Conservation (phyloP, 2,797 vertebrate species). For the Trematomus bernacchii region DNA sequence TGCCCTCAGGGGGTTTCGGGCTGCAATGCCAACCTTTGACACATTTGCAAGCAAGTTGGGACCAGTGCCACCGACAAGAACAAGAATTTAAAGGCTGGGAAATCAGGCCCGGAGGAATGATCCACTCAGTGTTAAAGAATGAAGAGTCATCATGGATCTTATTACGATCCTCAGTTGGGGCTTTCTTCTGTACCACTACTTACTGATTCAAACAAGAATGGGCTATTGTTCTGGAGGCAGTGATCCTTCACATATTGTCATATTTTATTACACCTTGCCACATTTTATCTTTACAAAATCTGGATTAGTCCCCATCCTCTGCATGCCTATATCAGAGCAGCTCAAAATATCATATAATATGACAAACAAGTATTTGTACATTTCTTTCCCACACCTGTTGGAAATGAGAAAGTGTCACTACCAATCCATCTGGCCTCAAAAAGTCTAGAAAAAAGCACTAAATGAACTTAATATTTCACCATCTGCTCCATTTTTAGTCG, state of each 20-base stretch:
- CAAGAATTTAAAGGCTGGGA: slow-evolving; percentile 55
- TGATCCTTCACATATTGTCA: slow-evolving; percentile 14
- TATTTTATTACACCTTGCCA: slow-evolving; percentile 6
- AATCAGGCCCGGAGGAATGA: slow-evolving; percentile 37
- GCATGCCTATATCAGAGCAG: neutral
- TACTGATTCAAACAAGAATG: slow-evolving; percentile 11
- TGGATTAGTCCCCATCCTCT: neutral
- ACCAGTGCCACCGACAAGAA: slow-evolving; percentile 42
- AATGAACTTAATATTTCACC: neutral
- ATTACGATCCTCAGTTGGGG: neutral
- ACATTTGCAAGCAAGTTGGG: slow-evolving; percentile 62
- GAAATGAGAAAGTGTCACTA: neutral
- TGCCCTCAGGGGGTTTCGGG: slow-evolving; percentile 37
- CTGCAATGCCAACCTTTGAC: slow-evolving; percentile 45
- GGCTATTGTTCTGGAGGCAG: slow-evolving; percentile 17
- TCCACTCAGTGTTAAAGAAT: neutral
- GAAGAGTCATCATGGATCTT: neutral
- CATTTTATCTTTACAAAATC: slow-evolving; percentile 10
- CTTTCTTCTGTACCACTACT: neutral
- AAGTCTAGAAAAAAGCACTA: neutral
- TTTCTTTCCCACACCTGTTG: slow-evolving; percentile 14
- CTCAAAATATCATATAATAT: neutral
- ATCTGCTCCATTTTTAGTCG: too few relatives aligned
- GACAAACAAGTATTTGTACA: neutral
- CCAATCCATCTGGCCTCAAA: neutral